A percentile compares a stretch with the other conserved stretches of the same genome.
These are phyloP conservation scores for Coluber constrictor DNA, from an alignment of 2,797 vertebrate species.

Conservation along the genomic window DNA sequence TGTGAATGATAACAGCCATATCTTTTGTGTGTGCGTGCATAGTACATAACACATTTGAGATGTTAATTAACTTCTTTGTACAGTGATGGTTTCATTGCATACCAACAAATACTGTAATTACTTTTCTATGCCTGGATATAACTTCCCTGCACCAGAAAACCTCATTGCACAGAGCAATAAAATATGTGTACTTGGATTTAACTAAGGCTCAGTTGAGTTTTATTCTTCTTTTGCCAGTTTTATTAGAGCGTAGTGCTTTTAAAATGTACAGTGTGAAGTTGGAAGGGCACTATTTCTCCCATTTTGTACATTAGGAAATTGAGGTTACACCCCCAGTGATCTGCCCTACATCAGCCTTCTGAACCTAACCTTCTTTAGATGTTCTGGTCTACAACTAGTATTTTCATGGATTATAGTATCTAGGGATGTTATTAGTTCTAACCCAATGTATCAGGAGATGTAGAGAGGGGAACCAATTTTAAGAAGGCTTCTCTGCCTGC, in stretches of 20 bases:
- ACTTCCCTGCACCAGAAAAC: background rate
- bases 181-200: conserved; percentile 10
- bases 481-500: background rate
- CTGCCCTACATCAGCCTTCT: background rate
- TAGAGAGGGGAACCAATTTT: background rate
- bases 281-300: background rate
- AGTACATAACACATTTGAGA: background rate
- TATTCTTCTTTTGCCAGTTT: background rate
- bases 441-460: background rate
- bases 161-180: background rate
- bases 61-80: background rate
- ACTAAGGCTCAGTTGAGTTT: background rate
- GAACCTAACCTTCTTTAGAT: background rate
- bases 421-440: background rate
- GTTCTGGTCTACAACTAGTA: background rate
- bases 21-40: background rate
- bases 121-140: background rate
- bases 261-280: background rate
- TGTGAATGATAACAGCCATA: background rate
- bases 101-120: conserved; percentile 7
- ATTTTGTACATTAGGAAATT: background rate
- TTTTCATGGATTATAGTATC: background rate
- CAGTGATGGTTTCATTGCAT: background rate
- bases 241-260: background rate
- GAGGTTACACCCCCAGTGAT: background rate